Evolutionary conservation across 1,140 invertebrate genomes (phyloP).

Genomic region (Asobara japonica): DNA sequence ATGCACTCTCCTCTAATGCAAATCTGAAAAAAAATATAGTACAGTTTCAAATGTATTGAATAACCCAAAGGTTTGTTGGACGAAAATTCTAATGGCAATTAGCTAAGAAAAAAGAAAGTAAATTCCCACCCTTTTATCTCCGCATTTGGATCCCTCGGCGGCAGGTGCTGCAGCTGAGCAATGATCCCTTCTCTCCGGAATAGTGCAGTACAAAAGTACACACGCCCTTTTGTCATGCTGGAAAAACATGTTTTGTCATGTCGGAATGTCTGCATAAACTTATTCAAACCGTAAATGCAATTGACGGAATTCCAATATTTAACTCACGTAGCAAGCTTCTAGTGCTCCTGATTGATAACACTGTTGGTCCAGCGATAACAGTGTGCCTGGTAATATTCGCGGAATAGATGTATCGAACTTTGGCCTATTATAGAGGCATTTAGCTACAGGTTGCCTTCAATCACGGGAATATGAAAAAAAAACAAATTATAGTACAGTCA

Average conservation of each 20-base stretch:
- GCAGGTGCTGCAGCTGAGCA: constrained; percentile 89
- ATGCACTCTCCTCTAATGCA: not conserved
- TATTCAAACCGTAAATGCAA: not conserved
- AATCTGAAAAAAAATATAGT: not conserved
- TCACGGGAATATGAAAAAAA: too few relatives aligned
- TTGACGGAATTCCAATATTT: constrained; percentile 18
- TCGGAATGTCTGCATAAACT: not conserved
- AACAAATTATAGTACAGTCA: not conserved
- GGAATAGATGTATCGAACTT: constrained; percentile 55
- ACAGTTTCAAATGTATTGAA: not conserved
- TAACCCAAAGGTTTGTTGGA: not conserved
- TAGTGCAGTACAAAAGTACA: constrained; percentile 39
- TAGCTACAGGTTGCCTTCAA: not conserved
- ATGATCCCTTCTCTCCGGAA: constrained; percentile 69
- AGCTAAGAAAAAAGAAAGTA: not conserved
- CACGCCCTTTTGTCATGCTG: constrained; percentile 45
- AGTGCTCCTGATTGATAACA: constrained; percentile 88
- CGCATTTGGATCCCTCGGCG: constrained; percentile 91
- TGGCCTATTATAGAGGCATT: not conserved
- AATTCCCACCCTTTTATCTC: constrained; percentile 79
- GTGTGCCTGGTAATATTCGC: constrained; percentile 82
- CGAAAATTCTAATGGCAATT: not conserved
- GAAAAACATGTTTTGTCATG: constrained; percentile 3
- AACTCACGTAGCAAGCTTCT: constrained; percentile 79
- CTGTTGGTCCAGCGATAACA: constrained; percentile 87